Evolutionary conservation across 2,797 vertebrate species (phyloP), one percentile per base, ranked within the genome.

Genomic region (Poeciliopsis gracilis): DNA sequence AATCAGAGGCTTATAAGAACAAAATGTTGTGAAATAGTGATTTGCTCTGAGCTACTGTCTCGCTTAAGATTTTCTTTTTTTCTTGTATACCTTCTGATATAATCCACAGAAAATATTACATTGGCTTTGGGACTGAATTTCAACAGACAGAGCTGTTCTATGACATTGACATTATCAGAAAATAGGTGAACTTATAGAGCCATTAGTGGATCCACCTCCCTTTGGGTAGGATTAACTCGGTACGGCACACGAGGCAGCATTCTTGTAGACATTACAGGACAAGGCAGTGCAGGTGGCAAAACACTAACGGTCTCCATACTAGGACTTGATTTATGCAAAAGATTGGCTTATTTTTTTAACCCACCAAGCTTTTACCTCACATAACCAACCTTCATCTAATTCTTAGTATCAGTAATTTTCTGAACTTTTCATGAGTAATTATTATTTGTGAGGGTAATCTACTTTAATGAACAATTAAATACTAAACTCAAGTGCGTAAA

Each of bases 241-340:
- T 75, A 20, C 61, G 82, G 84, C 76, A 80, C 28, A 86, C 82
- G 67, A 85, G 94, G 93, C 90, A 90, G 92, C 92, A 94, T 93
- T 93, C 91, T 85, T 87, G 41, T 86, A 84, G 88, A 91, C 25
- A 57, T 55, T 80, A 82, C 78, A 86, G 78, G 90, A 90, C 86
- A 84, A 84, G 87, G 88, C 76, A 89, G 88, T 90, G 92, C 92
- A 87, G 82, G 92, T 89, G 76, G 86, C 90, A 94, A 86, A 72
- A 86, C 79, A 89, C 80, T 84, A 79, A 77, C 85, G 89, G 84
- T 90, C 91, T 91, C 82, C 77, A 88, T 84, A 92, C 90, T 43
- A 76, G 76, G 89, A 81, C 85, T 86, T 85, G 86, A 91, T 84
- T 89, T 75, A 76, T 47, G 73, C 41, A 85, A 76, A 47, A 61